Evolutionary conservation across 2,113 vertebrate genomes (phyloP).

Genomic region (Megalops atlanticus): DNA sequence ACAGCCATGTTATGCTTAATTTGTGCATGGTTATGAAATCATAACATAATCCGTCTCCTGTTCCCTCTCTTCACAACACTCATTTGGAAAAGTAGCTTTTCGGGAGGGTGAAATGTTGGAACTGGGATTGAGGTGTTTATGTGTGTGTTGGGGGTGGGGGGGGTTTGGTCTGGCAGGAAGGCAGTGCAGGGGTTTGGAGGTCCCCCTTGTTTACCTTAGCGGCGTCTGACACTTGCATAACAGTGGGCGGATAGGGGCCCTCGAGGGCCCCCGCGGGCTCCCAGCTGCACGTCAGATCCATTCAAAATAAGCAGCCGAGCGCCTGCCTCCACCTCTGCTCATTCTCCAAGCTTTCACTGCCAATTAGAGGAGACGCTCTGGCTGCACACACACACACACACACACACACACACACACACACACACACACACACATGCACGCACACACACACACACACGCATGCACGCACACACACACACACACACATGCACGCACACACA

Average conservation of each 20-base stretch:
- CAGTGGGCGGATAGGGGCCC: constrained; percentile 53
- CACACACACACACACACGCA: background rate
- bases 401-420: constrained; percentile 21
- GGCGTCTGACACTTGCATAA: constrained; percentile 59
- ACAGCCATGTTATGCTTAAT: constrained; percentile 54
- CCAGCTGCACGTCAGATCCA: constrained; percentile 53
- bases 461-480: background rate
- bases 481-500: background rate
- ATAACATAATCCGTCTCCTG: constrained; percentile 54
- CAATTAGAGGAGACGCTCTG: constrained; percentile 52
- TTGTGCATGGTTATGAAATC: constrained; percentile 56
- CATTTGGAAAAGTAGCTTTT: constrained; percentile 53
- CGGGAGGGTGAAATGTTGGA: constrained; percentile 12
- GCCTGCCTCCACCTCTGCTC: constrained; percentile 49
- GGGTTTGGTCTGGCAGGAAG: constrained; percentile 46
- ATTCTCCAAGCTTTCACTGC: constrained; percentile 53
- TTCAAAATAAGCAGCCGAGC: constrained; percentile 67
- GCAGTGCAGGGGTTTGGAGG: constrained; percentile 47
- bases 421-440: background rate
- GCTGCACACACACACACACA: constrained; percentile 25
- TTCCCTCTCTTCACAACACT: constrained; percentile 45
- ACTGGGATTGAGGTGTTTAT: constrained; percentile 41
- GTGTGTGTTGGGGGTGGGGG: constrained; percentile 40
- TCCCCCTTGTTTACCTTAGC: constrained; percentile 62
- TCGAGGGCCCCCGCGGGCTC: constrained; percentile 44